phyloP scores from a whole-genome alignment of 2,888 invertebrate genomes.

The Trissonchulus sp. region DNA sequence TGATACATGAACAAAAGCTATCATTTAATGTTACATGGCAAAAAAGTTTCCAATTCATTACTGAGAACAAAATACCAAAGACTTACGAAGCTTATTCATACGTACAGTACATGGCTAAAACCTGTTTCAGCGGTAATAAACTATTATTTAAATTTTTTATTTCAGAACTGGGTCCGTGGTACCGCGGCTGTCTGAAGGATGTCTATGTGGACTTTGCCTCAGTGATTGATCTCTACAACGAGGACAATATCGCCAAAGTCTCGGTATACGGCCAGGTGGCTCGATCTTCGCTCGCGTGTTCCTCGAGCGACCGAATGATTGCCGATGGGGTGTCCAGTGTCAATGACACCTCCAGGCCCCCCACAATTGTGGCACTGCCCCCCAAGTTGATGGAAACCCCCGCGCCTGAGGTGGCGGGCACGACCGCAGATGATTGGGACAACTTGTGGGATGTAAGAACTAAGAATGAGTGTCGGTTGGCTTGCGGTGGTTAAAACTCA shows the following conservation, averaged over 20 bases:
- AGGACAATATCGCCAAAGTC: not conserved
- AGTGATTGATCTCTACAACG: not conserved
- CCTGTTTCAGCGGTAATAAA: too few relatives aligned
- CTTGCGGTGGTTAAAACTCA: not conserved
- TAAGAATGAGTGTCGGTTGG: not conserved
- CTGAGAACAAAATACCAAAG: too few relatives aligned
- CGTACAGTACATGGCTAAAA: too few relatives aligned
- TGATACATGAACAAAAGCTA: too few relatives aligned
- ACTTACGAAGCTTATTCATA: too few relatives aligned
- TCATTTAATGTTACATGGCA: too few relatives aligned
- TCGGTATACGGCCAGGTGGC: not conserved
- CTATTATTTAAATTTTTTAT: too few relatives aligned
- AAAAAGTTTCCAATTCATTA: too few relatives aligned
- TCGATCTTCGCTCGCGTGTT: not conserved
- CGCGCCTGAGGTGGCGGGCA: not conserved
- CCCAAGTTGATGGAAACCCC: not conserved
- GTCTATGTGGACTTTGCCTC: slow-evolving; percentile 8
- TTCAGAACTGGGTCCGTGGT: not conserved
- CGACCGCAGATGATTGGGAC: not conserved
- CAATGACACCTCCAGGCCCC: too few relatives aligned
- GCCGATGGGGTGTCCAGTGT: too few relatives aligned
- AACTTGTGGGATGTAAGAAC: not conserved
- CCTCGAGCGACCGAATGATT: too few relatives aligned
- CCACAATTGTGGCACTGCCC: too few relatives aligned
- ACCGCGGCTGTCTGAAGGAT: not conserved